Base-by-base conservation (phyloP, 2,797 vertebrate species). In the Schizothorax lantsangensis region DNA sequence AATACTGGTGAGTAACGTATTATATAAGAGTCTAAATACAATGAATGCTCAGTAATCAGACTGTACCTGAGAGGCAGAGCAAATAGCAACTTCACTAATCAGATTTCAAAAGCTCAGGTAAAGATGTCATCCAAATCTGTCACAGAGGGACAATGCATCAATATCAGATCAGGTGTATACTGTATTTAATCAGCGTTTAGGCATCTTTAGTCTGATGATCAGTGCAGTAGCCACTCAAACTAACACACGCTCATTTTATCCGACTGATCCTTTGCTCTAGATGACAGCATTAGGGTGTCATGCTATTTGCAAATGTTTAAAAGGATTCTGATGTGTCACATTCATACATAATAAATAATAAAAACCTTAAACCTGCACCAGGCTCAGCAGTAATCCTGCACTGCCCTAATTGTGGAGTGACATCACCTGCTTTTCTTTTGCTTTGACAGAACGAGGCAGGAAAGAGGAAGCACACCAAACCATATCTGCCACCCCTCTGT, bases 361-460 rank as follows among this genome's bases (percentile, higher is more conserved):
- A 87, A 91, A 91, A 91, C 90, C 45, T 38, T 88, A 90, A 92
- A 94, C 93, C 91, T 91, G 91, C 90, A 91, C 92, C 93, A 89
- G 86, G 89, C 92, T 93, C 81, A 77, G 91, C 92, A 81, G 89
- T 94, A 95, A 95, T 95, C 95, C 93, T 91, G 89, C 88, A 91
- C 87, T 93, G 93, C 89, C 93, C 94, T 94, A 93, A 94, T 94
- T 94, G 93, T 93, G 91, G 91, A 84, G 89, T 90, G 89, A 90
- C 90, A 88, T 91, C 91, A 93, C 92, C 93, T 92, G 91, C 87
- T 88, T 94, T 92, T 94, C 89, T 90, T 88, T 90, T 85, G 73
- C 83, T 80, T 59, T 79, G 79, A 79, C 81, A 87, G 69, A 74
- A 72, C 49, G 19, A 84, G 73, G 69, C 49, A 59, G 36, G 79